Evolutionary conservation across 2,797 vertebrate genomes (phyloP).

Genomic region (Eulemur rubriventer): DNA sequence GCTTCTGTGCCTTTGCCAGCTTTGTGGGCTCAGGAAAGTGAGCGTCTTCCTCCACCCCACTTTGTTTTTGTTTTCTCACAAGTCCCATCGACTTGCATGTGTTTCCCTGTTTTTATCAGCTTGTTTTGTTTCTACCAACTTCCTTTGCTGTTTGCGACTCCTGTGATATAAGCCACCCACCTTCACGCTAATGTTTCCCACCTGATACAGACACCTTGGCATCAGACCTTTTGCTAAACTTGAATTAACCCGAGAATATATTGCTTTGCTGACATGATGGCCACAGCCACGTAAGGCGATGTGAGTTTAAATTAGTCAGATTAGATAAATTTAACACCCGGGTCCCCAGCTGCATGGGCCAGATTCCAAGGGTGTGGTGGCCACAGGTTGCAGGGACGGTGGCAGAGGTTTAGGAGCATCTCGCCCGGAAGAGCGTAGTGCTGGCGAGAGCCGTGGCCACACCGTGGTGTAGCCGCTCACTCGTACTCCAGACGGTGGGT

Average conservation of each 20-base stretch:
- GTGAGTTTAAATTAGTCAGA: not conserved
- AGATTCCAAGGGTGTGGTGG: no score
- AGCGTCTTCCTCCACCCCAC: no score
- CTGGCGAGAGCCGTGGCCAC: not conserved
- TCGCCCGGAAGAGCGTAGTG: rapidly evolving
- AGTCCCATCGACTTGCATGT: not conserved
- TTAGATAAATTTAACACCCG: not conserved
- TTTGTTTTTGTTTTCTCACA: not conserved
- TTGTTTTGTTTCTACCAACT: not conserved
- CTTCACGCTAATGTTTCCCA: not conserved
- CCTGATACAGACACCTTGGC: rapidly evolving
- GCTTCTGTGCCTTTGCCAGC: not conserved
- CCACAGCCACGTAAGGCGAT: not conserved
- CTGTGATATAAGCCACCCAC: rapidly evolving
- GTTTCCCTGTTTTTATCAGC: not conserved
- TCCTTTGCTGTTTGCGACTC: not conserved
- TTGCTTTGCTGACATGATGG: not conserved
- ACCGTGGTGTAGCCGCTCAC: not conserved
- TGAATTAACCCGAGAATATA: rapidly evolving
- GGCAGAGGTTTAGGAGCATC: not conserved
- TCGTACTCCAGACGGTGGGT: not conserved
- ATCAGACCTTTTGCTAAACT: no score
- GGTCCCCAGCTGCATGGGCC: not conserved
- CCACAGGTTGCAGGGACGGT: rapidly evolving
- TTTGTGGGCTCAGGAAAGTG: not conserved